These are phyloP conservation scores for Callosobruchus maculatus DNA, from an alignment of 2,888 invertebrate species.

Conservation along the genomic window DNA sequence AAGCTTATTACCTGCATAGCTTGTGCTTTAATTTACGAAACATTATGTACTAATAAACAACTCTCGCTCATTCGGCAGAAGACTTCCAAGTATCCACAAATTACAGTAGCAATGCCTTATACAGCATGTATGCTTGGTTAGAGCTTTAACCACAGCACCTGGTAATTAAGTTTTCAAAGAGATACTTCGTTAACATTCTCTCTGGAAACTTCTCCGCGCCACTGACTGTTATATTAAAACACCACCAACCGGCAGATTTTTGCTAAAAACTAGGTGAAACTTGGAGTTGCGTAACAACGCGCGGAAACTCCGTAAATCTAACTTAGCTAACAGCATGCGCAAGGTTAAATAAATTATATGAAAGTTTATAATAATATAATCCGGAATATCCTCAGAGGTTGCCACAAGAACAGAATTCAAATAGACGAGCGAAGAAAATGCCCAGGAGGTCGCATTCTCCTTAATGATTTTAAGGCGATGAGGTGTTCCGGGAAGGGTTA, in stretches of 20 bases:
- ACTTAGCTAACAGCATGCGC: conserved; percentile 11
- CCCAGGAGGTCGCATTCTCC: neutral
- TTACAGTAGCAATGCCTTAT: too few species aligned
- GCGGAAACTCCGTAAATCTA: conserved; percentile 2
- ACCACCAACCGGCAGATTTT: neutral
- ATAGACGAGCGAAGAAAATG: neutral
- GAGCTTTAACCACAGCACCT: too few species aligned
- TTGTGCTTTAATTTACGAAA: too few species aligned
- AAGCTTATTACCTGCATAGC: too few species aligned
- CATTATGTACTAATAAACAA: too few species aligned
- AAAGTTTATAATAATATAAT: conserved; percentile 17
- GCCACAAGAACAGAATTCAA: neutral
- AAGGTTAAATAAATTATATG: conserved; percentile 17
- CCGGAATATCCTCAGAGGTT: neutral
- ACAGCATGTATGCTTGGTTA: too few species aligned
- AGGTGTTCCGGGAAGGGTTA: neutral
- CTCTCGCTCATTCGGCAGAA: too few species aligned
- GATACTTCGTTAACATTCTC: too few species aligned
- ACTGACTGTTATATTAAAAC: neutral
- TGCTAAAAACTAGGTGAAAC: neutral
- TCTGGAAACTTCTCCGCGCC: too few species aligned
- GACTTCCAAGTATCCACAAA: too few species aligned
- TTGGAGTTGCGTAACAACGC: neutral
- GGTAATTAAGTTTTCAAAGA: too few species aligned
- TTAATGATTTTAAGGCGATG: neutral